These are phyloP conservation scores for Theocolax elegans DNA, from an alignment of 1,140 invertebrate genomes.

Conservation along the genomic window DNA sequence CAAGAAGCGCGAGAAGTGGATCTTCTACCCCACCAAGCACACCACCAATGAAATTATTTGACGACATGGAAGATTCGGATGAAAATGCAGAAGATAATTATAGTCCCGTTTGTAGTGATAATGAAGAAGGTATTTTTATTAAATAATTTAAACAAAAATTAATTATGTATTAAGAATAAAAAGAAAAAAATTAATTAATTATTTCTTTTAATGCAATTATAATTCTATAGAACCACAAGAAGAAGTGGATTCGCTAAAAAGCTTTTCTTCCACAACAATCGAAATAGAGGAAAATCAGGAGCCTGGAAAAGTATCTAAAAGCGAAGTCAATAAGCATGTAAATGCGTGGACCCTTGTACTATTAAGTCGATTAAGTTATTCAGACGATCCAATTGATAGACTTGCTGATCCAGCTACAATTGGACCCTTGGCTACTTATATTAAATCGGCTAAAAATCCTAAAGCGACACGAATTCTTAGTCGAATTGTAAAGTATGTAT, in stretches of 20 bases:
- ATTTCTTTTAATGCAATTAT: too few species aligned
- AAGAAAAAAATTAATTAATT: too few species aligned
- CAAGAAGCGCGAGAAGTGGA: constrained; percentile 52
- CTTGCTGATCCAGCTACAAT: constrained; percentile 57
- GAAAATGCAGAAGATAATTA: constrained; percentile 60
- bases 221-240: constrained; percentile 48
- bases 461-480: constrained; percentile 53
- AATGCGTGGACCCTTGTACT: constrained; percentile 52
- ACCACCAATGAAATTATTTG: constrained; percentile 52
- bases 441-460: constrained; percentile 52
- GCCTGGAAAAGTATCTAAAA: constrained; percentile 34
- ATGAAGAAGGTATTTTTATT: constrained; percentile 46
- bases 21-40: constrained; percentile 59
- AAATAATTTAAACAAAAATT: neutral
- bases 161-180: neutral
- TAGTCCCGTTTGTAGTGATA: constrained; percentile 63
- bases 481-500: constrained; percentile 54
- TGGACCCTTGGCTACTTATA: constrained; percentile 56
- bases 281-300: constrained; percentile 44
- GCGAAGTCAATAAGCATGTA: constrained; percentile 38
- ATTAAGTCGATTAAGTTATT: constrained; percentile 53
- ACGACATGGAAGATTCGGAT: constrained; percentile 41
- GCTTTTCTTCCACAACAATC: constrained; percentile 48
- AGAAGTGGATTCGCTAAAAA: constrained; percentile 54
- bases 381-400: constrained; percentile 51